Evolutionary conservation across 2,113 vertebrate genomes (phyloP).

Genomic region (Chloebia gouldiae): DNA sequence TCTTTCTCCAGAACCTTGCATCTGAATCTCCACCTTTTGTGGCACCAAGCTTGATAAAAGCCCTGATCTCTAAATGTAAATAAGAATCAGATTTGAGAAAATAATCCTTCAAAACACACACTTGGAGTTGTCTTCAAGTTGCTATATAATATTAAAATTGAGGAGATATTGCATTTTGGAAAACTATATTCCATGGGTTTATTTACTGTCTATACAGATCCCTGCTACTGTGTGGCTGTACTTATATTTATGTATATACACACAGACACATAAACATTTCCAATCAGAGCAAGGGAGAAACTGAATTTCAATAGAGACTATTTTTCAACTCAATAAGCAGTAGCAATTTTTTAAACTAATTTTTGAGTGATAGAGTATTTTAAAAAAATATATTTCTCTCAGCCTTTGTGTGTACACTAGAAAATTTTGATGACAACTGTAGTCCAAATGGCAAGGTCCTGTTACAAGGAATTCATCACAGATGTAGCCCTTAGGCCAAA

Average conservation of each 20-base stretch:
- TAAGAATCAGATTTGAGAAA: neutral
- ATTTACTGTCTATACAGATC: neutral
- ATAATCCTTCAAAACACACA: neutral
- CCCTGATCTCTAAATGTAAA: neutral
- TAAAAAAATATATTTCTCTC: neutral
- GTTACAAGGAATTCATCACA: conserved; percentile 44
- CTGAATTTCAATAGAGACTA: neutral
- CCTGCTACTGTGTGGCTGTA: neutral
- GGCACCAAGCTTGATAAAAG: neutral
- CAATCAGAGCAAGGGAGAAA: neutral
- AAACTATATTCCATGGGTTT: neutral
- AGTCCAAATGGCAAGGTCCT: conserved; percentile 40
- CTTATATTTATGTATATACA: neutral
- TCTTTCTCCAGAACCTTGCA: neutral
- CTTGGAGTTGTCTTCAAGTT: neutral
- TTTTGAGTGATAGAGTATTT: conserved; percentile 25
- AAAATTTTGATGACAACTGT: conserved; percentile 56
- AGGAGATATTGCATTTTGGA: neutral
- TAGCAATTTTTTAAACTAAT: neutral
- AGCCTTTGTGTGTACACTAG: neutral
- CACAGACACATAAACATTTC: neutral
- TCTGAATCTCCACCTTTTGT: neutral
- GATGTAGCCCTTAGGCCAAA: conserved; percentile 51
- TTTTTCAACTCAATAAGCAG: neutral
- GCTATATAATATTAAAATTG: neutral